Evolutionary conservation across 2,888 invertebrate species (phyloP), one percentile per base, ranked within the genome.

Genomic region (Idaea biselata): DNA sequence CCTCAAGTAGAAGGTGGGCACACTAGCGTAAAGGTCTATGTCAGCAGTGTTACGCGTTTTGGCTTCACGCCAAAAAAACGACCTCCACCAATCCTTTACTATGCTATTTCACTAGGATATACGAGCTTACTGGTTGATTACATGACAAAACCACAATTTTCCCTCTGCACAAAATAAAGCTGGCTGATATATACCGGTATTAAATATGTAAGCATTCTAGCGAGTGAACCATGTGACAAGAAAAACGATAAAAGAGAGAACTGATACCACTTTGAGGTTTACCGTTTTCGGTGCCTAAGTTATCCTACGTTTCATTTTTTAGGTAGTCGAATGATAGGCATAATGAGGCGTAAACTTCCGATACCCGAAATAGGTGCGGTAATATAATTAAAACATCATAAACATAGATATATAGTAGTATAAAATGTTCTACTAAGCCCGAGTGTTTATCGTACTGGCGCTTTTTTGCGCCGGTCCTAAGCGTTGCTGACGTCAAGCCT

Each of bases 401-500:
- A 80, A 77, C 75, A 79, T 73, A 71, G 71, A 73, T 76, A 68
- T 73, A 76, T 71, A 78, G 78, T 75, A 75, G 75, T 78, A 80
- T 81, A 76, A 79, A 79, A 84, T 80, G 75, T 80, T 81, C 75
- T 72, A 76, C 75, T 72, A 76, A 68, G 73, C 71, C 73, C 68
- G 76, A 78, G 77, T 80, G 82, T 83, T 83, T 81, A 82, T 81
- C 70, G 74, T 74, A 72, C 73, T 74, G 75, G 76, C 77, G 78
- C 75, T 82, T 84, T 84, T 87, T 83, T 79, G 76, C 76, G 74
- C 70, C 80, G 76, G 76, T 82, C 79, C 81, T 82, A 78, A 78
- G 76, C 78, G 77, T 66, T 75, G 78, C 81, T 89, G 88, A 88
- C 88, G 88, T 88, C 89, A 89, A 83, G 75, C 79, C 82, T 85